phyloP scores from a whole-genome alignment of 2,113 vertebrate species.

The Calidris pugnax region DNA sequence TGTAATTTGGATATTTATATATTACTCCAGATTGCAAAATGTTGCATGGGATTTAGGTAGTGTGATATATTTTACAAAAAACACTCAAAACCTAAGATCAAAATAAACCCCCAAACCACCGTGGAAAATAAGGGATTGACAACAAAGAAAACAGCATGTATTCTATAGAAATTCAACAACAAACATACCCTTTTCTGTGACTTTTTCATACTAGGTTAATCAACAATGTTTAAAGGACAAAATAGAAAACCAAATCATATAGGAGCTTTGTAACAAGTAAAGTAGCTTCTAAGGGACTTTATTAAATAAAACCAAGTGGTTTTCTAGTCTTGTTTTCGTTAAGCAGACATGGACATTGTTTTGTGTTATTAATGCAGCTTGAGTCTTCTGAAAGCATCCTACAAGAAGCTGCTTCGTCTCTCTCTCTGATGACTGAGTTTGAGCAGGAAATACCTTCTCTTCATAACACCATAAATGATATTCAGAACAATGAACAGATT shows the following conservation, averaged over 20 bases:
- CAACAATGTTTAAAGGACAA: neutral
- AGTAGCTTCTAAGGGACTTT: neutral
- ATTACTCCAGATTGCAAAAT: neutral
- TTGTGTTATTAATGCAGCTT: conserved; percentile 95
- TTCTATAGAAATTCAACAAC: neutral
- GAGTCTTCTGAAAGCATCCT: conserved; percentile 83
- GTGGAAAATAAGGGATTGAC: neutral
- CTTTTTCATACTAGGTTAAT: neutral
- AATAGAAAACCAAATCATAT: neutral
- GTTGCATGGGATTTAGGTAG: neutral
- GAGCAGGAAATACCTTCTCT: conserved; percentile 82
- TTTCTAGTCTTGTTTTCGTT: conserved; percentile 29
- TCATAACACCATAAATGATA: conserved; percentile 67
- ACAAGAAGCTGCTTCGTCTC: conserved; percentile 75
- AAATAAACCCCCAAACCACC: neutral
- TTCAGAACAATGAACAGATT: conserved; percentile 77
- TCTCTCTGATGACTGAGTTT: conserved; percentile 78
- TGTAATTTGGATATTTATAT: neutral
- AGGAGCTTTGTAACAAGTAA: neutral
- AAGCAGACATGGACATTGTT: conserved; percentile 78
- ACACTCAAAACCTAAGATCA: neutral
- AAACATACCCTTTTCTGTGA: neutral
- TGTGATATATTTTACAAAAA: neutral
- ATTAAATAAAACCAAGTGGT: conserved; percentile 11
- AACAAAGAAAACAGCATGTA: neutral